These are phyloP conservation scores for Peucedramus taeniatus DNA, from an alignment of 2,113 vertebrate genomes.

Conservation along the genomic window DNA sequence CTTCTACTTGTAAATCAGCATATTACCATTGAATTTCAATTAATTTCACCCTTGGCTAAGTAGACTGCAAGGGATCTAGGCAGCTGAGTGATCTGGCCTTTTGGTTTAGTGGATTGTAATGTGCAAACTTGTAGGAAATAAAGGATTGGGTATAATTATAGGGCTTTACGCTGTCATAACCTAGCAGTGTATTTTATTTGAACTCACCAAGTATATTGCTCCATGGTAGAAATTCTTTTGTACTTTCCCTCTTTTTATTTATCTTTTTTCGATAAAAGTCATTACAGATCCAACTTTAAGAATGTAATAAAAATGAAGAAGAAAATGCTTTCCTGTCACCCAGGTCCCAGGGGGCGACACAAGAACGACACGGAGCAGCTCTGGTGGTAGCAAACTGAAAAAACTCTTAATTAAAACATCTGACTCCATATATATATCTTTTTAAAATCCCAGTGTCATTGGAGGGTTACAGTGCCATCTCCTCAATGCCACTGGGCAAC, in stretches of 20 bases:
- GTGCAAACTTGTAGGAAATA: not conserved
- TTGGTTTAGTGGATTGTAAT: not conserved
- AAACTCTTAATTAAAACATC: no score
- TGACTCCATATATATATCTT: no score
- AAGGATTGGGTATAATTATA: not conserved
- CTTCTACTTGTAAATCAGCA: not conserved
- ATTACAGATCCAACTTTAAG: not conserved
- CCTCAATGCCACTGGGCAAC: no score
- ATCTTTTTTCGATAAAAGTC: not conserved
- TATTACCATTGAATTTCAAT: constrained; percentile 15
- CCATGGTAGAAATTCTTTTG: not conserved
- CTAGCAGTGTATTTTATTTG: not conserved
- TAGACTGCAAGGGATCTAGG: not conserved
- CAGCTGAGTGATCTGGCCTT: not conserved
- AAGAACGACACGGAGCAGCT: no score
- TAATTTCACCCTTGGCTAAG: constrained; percentile 30
- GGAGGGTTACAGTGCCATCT: no score
- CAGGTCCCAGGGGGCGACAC: no score
- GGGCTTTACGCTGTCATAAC: not conserved
- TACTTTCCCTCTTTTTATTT: not conserved
- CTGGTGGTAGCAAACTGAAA: no score
- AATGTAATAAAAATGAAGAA: not conserved
- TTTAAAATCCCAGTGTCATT: no score
- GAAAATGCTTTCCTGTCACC: not conserved
- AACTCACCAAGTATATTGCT: not conserved